These are phyloP conservation scores for Fringilla coelebs DNA, from an alignment of 2,797 vertebrate species.

Conservation along the genomic window DNA sequence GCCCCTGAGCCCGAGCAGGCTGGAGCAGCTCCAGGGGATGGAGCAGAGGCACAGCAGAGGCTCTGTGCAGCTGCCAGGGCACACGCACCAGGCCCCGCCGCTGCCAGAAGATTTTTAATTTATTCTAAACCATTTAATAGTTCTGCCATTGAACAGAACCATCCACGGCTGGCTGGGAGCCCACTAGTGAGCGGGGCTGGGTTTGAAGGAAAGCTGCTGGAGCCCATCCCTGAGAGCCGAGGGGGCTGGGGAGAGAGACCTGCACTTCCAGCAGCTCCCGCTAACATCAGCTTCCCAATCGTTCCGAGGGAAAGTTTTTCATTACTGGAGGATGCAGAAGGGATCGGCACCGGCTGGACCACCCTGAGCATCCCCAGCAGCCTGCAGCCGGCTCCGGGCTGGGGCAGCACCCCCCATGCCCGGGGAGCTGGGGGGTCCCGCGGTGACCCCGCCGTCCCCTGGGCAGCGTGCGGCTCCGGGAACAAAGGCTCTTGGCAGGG, in stretches of 20 bases:
- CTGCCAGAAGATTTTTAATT: constrained; percentile 25
- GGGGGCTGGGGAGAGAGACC: neutral
- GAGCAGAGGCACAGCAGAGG: neutral
- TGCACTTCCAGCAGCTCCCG: neutral
- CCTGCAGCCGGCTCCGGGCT: neutral
- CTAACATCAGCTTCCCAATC: neutral
- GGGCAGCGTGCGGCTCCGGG: neutral
- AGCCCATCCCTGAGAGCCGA: neutral
- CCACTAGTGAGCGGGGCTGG: neutral
- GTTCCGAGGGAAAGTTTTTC: neutral
- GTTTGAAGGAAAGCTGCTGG: neutral
- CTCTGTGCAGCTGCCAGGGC: neutral
- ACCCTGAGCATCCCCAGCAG: neutral
- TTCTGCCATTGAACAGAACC: neutral
- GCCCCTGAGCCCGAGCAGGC: neutral
- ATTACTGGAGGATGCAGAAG: neutral
- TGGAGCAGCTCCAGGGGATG: neutral
- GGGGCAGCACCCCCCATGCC: neutral
- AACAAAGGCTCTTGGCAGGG: constrained; percentile 39
- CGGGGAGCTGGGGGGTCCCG: neutral
- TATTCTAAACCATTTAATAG: constrained; percentile 29
- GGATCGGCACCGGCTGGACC: neutral
- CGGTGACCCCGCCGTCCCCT: neutral
- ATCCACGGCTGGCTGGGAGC: neutral
- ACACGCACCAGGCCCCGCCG: neutral